Conservation (phyloP, 2,113 vertebrate genomes). For the Loxodonta africana region DNA sequence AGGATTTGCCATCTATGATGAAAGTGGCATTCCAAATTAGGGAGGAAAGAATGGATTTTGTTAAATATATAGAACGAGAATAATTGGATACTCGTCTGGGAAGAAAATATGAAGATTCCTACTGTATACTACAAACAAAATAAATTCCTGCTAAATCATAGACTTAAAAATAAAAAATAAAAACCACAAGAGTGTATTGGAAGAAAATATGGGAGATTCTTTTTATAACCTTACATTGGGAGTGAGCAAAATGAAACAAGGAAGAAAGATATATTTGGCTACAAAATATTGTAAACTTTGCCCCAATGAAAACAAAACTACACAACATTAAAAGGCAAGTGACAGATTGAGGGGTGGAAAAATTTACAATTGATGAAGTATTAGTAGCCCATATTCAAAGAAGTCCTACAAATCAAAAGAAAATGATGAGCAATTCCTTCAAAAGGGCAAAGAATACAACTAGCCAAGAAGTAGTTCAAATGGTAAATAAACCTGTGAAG, state of each 20-base stretch:
- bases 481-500: not conserved
- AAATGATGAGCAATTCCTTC: not conserved
- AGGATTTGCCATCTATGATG: accelerated
- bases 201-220: not conserved
- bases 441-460: not conserved
- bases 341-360: not conserved
- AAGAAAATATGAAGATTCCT: not conserved
- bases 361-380: not conserved
- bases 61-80: not conserved
- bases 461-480: not conserved
- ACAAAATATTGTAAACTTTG: not conserved
- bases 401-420: not conserved
- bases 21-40: not conserved
- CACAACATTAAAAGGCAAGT: not conserved
- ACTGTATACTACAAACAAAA: not conserved
- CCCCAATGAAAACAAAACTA: constrained; percentile 10
- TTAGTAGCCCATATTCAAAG: not conserved
- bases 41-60: not conserved
- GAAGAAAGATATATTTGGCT: not conserved
- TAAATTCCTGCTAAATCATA: not conserved
- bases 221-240: not conserved
- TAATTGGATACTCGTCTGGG: too few relatives aligned
- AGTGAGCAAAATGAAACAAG: not conserved
- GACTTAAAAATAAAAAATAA: not conserved
- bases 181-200: not conserved